phyloP scores from a whole-genome alignment of 1,140 invertebrate genomes.

The Kradibia gibbosae region DNA sequence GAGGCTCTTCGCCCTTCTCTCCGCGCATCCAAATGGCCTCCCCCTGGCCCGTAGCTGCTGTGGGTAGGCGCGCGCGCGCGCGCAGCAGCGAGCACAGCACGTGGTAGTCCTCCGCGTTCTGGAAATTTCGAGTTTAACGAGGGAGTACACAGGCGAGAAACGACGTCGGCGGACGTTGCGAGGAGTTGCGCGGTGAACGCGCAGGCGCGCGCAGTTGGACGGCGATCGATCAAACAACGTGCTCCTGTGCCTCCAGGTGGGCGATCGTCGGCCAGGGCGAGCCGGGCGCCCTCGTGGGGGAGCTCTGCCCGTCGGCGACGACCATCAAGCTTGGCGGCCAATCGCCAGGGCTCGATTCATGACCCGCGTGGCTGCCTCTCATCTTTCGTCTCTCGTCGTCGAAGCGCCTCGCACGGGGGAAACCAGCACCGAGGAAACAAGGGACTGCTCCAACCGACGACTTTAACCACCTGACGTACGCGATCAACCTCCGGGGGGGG shows the following conservation, averaged over 20 bases:
- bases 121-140: conserved; percentile 42
- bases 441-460: background rate
- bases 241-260: background rate
- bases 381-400: background rate
- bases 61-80: no score
- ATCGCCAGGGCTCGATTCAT: background rate
- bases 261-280: background rate
- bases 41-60: no score
- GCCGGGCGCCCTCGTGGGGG: background rate
- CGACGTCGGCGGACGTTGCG: background rate
- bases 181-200: background rate
- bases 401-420: conserved; percentile 1
- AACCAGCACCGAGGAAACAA: no score
- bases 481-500: background rate
- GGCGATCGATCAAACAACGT: conserved; percentile 34
- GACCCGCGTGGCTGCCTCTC: background rate
- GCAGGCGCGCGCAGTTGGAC: background rate
- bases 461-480: background rate
- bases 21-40: no score
- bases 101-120: conserved; percentile 28
- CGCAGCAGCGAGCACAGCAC: background rate
- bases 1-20: no score
- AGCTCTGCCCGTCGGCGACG: background rate
- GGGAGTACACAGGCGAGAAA: no score
- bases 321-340: no score